Base-by-base conservation (phyloP, 2,888 invertebrate genomes). In the Spatulosminthurus flaviceps region DNA sequence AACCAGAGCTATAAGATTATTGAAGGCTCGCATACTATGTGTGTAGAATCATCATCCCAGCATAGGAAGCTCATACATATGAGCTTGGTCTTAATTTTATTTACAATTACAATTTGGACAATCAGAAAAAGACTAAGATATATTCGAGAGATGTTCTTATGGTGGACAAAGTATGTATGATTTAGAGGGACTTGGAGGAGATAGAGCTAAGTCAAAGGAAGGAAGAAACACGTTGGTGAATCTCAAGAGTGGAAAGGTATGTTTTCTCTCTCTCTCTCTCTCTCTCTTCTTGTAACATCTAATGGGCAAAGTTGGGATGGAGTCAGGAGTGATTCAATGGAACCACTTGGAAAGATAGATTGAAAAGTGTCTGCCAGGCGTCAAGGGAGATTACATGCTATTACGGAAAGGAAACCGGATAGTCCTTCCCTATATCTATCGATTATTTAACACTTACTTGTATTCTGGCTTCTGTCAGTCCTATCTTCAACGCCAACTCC, bases 401-500 rank as follows among this genome's bases (percentile, higher is more conserved):
- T 80, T 80, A 78, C 41, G 60, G n/a, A 71, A 80, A 42, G 78
- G 80, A 78, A 79, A 80, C 77, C 74, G 77, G 80, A 80, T 80
- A 80, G 77, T 80, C 77, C 72, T 72, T 72, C 80, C 67, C 43
- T 67, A 29, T 66, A 77, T 67, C 76, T 66, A 76, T 76, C 66
- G 67, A 76, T 76, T 76, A 76, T 67, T 67, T 76, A 42, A 76
- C 66, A 76, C 76, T 76, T 43, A 96, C 96, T 93, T 96, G 96
- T 89, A 96, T 96, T 88, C 96, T 91, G 80, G 96, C 96, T 90
- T 96, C 96, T 72, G 96, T 96, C 86, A 96, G 90, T 86, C 95
- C 95, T 86, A 96, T 95, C 90, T 95, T 95, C 93, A 96, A 94
- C 51, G 96, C 96, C 82, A 96, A 90, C 88, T 96, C 96, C 89